phyloP scores from a whole-genome alignment of 1,140 invertebrate species.

The Gonioctena quinquepunctata region DNA sequence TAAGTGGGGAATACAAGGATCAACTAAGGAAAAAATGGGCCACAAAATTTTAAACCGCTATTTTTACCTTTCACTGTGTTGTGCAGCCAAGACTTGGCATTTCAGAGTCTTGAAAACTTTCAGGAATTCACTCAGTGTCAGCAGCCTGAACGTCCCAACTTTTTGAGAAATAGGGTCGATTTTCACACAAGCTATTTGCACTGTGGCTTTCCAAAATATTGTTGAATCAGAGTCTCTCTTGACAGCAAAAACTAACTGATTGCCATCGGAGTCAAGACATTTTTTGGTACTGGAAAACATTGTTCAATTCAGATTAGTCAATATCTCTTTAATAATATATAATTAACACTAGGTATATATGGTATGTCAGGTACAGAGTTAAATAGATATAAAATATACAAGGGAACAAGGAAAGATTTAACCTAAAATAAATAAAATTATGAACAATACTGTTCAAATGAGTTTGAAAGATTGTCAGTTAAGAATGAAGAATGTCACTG shows the following conservation, averaged over 20 bases:
- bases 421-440: too few species aligned
- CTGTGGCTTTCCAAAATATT: constrained; percentile 71
- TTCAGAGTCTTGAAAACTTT: constrained; percentile 60
- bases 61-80: constrained; percentile 45
- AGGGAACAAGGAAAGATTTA: too few species aligned
- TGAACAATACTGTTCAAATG: too few species aligned
- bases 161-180: constrained; percentile 58
- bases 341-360: too few species aligned
- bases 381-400: too few species aligned
- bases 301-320: background rate
- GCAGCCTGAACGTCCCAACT: constrained; percentile 61
- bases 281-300: constrained; percentile 60
- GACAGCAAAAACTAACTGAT: constrained; percentile 68
- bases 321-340: background rate
- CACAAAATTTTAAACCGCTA: too few species aligned
- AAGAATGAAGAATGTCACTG: too few species aligned
- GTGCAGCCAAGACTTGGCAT: constrained; percentile 50
- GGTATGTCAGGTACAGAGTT: too few species aligned
- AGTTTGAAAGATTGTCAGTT: too few species aligned
- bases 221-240: constrained; percentile 67
- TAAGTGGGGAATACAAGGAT: too few species aligned
- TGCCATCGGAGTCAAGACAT: constrained; percentile 64
- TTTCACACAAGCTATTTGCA: constrained; percentile 70
- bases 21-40: too few species aligned
- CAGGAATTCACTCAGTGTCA: constrained; percentile 67